Evolutionary conservation across 2,888 invertebrate species (phyloP).

Genomic region (Autographa pulchrina): DNA sequence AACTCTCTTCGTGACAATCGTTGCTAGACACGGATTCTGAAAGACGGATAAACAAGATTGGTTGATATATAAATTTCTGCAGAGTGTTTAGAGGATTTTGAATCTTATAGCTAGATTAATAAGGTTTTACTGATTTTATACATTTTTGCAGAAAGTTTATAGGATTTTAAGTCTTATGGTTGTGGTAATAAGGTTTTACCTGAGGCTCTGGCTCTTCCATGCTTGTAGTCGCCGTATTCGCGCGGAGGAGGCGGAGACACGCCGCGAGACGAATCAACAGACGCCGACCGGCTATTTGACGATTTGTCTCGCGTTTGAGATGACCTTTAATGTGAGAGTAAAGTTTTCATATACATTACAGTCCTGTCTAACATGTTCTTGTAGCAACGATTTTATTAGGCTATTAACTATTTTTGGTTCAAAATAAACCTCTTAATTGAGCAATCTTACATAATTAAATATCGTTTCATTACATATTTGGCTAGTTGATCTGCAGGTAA

Average conservation of each 20-base stretch:
- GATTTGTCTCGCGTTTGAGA: conserved; percentile 92
- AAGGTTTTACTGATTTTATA: too few species aligned
- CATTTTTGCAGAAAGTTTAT: not conserved
- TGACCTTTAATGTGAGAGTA: conserved; percentile 71
- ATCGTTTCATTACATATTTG: not conserved
- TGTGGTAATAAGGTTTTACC: conserved; percentile 64
- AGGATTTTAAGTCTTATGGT: conserved; percentile 9
- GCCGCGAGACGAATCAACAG: conserved; percentile 85
- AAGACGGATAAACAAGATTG: conserved; percentile 34
- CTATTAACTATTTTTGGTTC: not conserved
- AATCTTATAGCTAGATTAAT: not conserved
- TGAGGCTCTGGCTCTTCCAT: conserved; percentile 78
- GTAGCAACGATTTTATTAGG: not conserved
- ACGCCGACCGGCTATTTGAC: conserved; percentile 88
- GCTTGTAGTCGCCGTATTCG: conserved; percentile 81
- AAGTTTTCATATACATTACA: not conserved
- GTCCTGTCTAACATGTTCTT: not conserved
- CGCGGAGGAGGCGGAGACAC: conserved; percentile 79
- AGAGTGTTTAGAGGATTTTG: not conserved
- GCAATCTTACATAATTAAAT: not conserved
- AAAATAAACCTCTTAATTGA: conserved; percentile 4
- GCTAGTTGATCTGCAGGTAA: not conserved
- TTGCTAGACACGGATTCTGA: conserved; percentile 85
- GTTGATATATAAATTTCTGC: not conserved
- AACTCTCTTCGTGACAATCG: conserved; percentile 80